phyloP scores from a whole-genome alignment of 2,113 vertebrate species.

The Herpailurus yagouaroundi region DNA sequence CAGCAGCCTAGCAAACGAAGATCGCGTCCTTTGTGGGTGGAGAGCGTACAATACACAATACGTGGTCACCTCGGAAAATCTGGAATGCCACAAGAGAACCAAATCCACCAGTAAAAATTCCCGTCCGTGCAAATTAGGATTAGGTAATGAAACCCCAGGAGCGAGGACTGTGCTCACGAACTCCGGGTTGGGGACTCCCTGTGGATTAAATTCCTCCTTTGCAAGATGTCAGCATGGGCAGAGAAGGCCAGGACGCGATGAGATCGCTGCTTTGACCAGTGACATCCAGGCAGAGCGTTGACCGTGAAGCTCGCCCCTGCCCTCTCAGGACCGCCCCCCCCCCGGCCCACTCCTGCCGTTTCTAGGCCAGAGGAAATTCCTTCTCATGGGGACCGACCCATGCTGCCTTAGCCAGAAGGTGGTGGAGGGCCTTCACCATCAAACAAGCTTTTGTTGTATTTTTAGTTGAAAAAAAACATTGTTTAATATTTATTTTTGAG shows the following conservation, averaged over 20 bases:
- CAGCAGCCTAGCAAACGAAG: not conserved
- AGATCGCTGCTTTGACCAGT: not conserved
- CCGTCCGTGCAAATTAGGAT: not conserved
- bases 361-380: not conserved
- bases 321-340: not conserved
- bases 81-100: not conserved
- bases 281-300: fast-evolving
- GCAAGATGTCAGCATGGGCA: not conserved
- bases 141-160: not conserved
- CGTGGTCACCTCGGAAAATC: not conserved
- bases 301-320: not conserved
- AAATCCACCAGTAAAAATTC: not conserved
- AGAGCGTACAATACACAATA: not conserved
- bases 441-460: not conserved
- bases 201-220: not conserved
- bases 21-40: not conserved
- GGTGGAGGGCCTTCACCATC: not conserved
- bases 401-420: not conserved
- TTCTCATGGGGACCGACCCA: not conserved
- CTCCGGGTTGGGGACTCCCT: not conserved
- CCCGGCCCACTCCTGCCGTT: not conserved
- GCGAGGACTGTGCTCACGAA: not conserved
- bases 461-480: not conserved
- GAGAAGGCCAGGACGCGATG: not conserved
- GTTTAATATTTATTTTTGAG: too few species aligned